Evolutionary conservation across 2,888 invertebrate genomes (phyloP), one percentile per base, ranked within the genome.

Genomic region (Rhodophaea formosa): DNA sequence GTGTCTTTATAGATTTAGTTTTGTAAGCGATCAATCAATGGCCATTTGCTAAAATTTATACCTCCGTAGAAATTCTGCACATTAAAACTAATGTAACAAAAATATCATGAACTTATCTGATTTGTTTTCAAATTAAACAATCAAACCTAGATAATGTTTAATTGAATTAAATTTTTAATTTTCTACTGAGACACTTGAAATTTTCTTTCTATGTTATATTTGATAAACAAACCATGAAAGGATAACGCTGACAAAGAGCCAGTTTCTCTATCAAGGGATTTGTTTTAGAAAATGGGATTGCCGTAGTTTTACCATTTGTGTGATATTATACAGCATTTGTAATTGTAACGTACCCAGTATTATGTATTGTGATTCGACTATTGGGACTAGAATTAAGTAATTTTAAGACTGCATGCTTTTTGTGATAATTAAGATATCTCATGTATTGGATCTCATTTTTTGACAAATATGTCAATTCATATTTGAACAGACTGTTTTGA

Each of bases 271-370:
- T 5, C 23, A 39, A 39, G 39, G 39, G 39, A 39, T 39, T 46
- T 5, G 10, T 71, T 67, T 61, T 49, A 49, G 8, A 46, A 47
- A 64, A n/a, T 44, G n/a, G 44, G 3, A 17, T 44, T 53, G 44
- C 42, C 46, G 42, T 55, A 52, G 55, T 42, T 49, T 53, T 57
- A 54, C 51, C 54, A 51, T 47, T 39, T 56, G 46, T 56, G 47
- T 56, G 56, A 56, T 56, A 53, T 53, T 53, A 72, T 71, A 70
- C 64, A 69, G 59, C 61, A 62, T 74, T 77, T 77, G 68, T 39
- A 39, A 39, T 39, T 39, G 39, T 70, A 71, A 79, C 74, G 65
- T 75, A 74, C 75, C 73, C 82, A 84, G 84, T 84, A 84, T 84
- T 84, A 83, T 63, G 68, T 70, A 72, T 76, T 77, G 74, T 74